phyloP scores from a whole-genome alignment of 2,888 invertebrate species.

The Cryptocheilus praepositus region DNA sequence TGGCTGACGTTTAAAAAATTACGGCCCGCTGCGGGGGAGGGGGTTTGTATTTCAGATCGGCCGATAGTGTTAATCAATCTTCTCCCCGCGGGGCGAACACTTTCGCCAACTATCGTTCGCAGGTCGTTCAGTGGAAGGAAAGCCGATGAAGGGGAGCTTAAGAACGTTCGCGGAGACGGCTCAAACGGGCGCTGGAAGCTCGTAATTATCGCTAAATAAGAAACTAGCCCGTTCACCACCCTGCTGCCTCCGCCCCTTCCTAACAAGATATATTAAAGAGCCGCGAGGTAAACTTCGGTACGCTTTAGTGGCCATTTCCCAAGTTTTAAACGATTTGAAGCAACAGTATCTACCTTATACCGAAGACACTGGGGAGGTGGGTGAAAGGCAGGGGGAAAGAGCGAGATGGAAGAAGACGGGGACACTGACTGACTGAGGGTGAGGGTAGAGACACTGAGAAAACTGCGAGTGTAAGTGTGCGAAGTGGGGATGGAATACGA shows the following conservation, averaged over 20 bases:
- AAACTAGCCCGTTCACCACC: constrained; percentile 32
- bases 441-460: too few species aligned
- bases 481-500: too few species aligned
- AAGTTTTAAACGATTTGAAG: constrained; percentile 53
- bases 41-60: too few species aligned
- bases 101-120: constrained; percentile 30
- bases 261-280: constrained; percentile 44
- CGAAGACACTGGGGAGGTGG: not conserved
- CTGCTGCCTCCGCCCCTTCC: constrained; percentile 4
- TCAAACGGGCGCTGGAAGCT: constrained; percentile 31
- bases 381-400: not conserved
- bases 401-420: too few species aligned
- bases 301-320: constrained; percentile 38
- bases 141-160: constrained; percentile 27
- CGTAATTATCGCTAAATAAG: constrained; percentile 64
- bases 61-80: constrained; percentile 48
- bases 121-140: constrained; percentile 34
- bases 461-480: too few species aligned
- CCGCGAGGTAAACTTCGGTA: constrained; percentile 31
- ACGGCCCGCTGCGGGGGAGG: too few species aligned
- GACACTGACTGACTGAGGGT: too few species aligned
- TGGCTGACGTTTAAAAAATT: too few species aligned
- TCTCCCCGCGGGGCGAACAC: constrained; percentile 40
- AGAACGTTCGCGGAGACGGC: constrained; percentile 24
- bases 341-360: constrained; percentile 5